phyloP scores from a whole-genome alignment of 2,888 invertebrate genomes.

The Trichacis sp. region DNA sequence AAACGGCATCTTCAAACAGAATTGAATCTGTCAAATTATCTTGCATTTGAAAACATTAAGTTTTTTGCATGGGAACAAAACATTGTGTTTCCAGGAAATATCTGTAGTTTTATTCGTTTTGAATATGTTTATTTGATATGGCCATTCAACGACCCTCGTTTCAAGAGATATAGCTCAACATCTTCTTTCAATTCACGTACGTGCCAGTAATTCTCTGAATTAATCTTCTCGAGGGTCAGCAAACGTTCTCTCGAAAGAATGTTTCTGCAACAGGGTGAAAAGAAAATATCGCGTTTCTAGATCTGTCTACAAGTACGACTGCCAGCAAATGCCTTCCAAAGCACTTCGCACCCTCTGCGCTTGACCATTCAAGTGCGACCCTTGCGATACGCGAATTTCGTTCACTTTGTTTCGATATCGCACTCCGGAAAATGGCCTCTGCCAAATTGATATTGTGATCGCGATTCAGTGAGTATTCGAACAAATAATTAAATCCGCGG shows the following conservation, averaged over 20 bases:
- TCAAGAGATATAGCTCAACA: constrained; percentile 1
- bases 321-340: constrained; percentile 3
- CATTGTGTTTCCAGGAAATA: no score
- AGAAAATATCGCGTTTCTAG: constrained; percentile 35
- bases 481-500: no score
- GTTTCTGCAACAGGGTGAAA: constrained; percentile 8
- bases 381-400: constrained; percentile 8
- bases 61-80: no score
- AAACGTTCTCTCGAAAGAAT: constrained; percentile 6
- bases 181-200: constrained; percentile 19
- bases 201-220: constrained; percentile 16
- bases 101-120: no score
- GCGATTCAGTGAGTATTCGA: not conserved
- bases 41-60: no score
- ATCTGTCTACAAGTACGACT: constrained; percentile 32
- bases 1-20: no score
- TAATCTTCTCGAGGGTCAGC: constrained; percentile 15
- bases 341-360: constrained; percentile 12
- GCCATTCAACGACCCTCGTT: constrained; percentile 4
- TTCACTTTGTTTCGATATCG: not conserved
- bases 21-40: no score
- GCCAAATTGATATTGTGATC: not conserved
- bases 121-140: not conserved
- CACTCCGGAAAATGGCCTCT: not conserved
- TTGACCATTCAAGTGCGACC: constrained; percentile 9